phyloP scores from a whole-genome alignment of 2,797 vertebrate genomes.

The Garrulus glandarius region DNA sequence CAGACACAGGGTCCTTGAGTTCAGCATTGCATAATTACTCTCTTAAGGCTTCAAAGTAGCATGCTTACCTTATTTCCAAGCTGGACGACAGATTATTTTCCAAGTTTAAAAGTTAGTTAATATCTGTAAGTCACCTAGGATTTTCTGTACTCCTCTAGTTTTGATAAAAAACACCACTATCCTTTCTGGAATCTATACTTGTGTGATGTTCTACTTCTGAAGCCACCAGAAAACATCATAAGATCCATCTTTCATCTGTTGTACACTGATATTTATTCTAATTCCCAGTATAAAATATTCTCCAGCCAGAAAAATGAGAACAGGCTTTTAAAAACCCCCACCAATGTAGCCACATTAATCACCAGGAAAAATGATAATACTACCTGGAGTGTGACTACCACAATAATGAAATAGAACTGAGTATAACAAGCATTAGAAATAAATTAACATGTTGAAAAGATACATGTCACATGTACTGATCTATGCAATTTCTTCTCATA shows the following conservation, averaged over 20 bases:
- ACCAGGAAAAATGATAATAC: constrained; percentile 31
- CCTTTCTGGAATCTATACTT: not conserved
- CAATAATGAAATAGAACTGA: constrained; percentile 51
- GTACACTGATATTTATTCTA: constrained; percentile 56
- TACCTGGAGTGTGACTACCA: constrained; percentile 7
- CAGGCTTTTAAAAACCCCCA: constrained; percentile 2
- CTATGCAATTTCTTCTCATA: not conserved
- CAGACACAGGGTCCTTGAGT: not conserved
- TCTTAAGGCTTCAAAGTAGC: constrained; percentile 16
- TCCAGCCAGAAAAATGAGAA: constrained; percentile 47
- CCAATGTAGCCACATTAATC: constrained; percentile 42
- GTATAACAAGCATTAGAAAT: constrained; percentile 33
- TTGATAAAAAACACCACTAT: not conserved
- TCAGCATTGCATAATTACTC: constrained; percentile 41
- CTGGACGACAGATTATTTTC: constrained; percentile 1
- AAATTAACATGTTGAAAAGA: constrained; percentile 27
- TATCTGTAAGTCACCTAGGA: not conserved
- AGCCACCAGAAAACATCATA: not conserved
- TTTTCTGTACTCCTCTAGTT: constrained; percentile 34
- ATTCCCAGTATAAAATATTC: constrained; percentile 50
- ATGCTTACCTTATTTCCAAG: constrained; percentile 25
- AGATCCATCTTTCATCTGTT: not conserved
- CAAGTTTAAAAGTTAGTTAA: constrained; percentile 20
- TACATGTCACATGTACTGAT: not conserved
- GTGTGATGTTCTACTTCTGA: not conserved